phyloP scores from a whole-genome alignment of 2,113 vertebrate genomes.

The Plecturocebus donacophilus region DNA sequence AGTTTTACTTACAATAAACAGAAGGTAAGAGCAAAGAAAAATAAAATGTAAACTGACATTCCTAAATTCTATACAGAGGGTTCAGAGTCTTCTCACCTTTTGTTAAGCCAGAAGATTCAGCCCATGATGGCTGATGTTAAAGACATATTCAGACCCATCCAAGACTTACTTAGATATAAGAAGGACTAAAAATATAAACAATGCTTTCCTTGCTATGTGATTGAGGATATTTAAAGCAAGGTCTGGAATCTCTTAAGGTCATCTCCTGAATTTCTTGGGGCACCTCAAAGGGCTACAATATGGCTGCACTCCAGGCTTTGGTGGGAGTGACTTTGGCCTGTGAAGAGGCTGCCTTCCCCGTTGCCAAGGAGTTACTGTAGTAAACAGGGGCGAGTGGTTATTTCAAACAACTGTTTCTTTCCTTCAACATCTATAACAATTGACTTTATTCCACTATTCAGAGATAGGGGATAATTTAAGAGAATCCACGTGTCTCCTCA shows the following conservation, averaged over 20 bases:
- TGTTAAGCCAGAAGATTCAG: neutral
- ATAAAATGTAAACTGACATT: neutral
- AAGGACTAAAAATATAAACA: neutral
- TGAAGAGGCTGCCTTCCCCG: neutral
- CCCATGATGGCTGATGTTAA: neutral
- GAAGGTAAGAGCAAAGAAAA: neutral
- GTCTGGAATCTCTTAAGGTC: neutral
- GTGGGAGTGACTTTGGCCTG: neutral
- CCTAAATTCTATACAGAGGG: neutral
- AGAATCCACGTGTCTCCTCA: neutral
- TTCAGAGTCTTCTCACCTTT: neutral
- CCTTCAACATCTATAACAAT: neutral
- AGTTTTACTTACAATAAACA: neutral
- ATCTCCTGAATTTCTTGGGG: neutral
- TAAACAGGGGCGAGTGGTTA: neutral
- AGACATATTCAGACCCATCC: neutral
- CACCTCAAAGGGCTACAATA: neutral
- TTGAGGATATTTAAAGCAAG: neutral
- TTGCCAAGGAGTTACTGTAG: neutral
- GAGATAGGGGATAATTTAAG: slow-evolving; percentile 1
- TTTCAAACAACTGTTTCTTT: slow-evolving; percentile 21
- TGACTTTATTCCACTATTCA: neutral
- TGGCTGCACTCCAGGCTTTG: neutral
- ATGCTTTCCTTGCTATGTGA: neutral
- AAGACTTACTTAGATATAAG: neutral